A percentile compares a stretch with the other conserved stretches of the same genome.
phyloP scores from a whole-genome alignment of 1,140 invertebrate genomes.

The Drosophila mayri region DNA sequence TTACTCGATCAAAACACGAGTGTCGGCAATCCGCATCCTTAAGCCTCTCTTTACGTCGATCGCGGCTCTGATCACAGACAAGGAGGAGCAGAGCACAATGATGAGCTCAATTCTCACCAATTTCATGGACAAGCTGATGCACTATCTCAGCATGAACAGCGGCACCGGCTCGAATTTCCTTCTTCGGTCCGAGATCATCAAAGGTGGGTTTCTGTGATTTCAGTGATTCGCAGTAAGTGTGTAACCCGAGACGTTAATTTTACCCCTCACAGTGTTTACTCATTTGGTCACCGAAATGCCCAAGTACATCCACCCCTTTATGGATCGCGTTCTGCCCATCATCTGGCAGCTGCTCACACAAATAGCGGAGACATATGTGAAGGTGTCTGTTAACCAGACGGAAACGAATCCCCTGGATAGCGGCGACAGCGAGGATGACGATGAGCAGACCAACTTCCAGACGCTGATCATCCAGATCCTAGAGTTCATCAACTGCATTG shows the following conservation, averaged over 20 bases:
- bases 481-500: slow-evolving; percentile 89
- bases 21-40: slow-evolving; percentile 76
- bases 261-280: slow-evolving; percentile 85
- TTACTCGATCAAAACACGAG: slow-evolving; percentile 80
- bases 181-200: slow-evolving; percentile 90
- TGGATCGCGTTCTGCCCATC: slow-evolving; percentile 89
- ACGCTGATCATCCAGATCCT: slow-evolving; percentile 92
- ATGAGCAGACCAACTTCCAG: slow-evolving; percentile 90
- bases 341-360: slow-evolving; percentile 91
- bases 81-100: slow-evolving; percentile 89
- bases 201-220: slow-evolving; percentile 85
- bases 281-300: slow-evolving; percentile 88
- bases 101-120: slow-evolving; percentile 89
- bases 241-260: neutral
- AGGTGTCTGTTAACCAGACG: slow-evolving; percentile 80
- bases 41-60: slow-evolving; percentile 85
- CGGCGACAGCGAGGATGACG: slow-evolving; percentile 83
- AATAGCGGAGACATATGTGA: slow-evolving; percentile 87
- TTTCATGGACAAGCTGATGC: slow-evolving; percentile 90
- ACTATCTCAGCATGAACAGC: slow-evolving; percentile 87
- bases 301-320: slow-evolving; percentile 88
- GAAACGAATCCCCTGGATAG: slow-evolving; percentile 68
- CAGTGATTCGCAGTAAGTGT: neutral
- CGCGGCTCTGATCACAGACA: slow-evolving; percentile 87
- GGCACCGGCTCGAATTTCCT: slow-evolving; percentile 88